These are phyloP conservation scores for Zosterops borbonicus DNA, from an alignment of 2,113 vertebrate genomes.

Conservation along the genomic window DNA sequence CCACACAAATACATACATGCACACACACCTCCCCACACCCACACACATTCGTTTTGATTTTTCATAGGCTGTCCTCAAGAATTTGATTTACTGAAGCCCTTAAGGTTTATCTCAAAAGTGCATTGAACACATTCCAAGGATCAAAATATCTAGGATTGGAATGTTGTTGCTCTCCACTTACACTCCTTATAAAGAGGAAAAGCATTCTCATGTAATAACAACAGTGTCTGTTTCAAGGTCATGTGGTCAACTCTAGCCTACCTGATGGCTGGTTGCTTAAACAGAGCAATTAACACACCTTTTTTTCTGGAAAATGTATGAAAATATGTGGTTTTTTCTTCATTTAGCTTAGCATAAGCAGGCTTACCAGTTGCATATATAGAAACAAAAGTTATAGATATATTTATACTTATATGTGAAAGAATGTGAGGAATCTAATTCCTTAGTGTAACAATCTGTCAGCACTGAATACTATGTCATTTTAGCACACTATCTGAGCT, in stretches of 20 bases:
- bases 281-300: background rate
- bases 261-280: background rate
- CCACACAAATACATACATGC: background rate
- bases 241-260: background rate
- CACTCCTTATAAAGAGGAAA: background rate
- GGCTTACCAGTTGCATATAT: background rate
- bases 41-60: background rate
- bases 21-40: background rate
- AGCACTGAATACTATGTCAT: background rate
- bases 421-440: background rate
- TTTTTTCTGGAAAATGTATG: background rate
- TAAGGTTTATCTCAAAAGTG: conserved; percentile 15
- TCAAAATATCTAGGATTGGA: conserved; percentile 1
- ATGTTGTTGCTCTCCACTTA: background rate
- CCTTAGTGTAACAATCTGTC: background rate
- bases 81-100: background rate
- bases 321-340: background rate
- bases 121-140: background rate
- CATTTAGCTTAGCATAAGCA: background rate
- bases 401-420: background rate
- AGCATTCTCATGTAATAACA: background rate
- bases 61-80: background rate
- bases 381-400: background rate
- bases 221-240: background rate
- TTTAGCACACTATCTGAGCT: background rate